A percentile compares a stretch with the other conserved stretches of the same genome.
These are phyloP conservation scores for Akabosia matsudoensis DNA, from an alignment of 1,140 invertebrate species.

Conservation along the genomic window DNA sequence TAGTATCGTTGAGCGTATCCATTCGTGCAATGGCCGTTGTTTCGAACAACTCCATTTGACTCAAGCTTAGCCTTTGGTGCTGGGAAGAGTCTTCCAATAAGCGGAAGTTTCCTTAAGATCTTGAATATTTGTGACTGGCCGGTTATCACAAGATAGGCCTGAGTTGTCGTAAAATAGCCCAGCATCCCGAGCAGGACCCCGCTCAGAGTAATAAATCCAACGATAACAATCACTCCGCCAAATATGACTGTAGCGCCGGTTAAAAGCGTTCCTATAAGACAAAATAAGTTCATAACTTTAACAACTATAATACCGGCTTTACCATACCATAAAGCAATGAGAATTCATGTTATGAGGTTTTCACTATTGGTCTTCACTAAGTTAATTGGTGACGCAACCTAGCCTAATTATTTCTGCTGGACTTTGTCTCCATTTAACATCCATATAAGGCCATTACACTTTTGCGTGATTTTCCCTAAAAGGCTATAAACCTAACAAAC, in stretches of 20 bases:
- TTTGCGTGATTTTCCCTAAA: no score
- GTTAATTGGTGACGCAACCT: no score
- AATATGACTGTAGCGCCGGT: conserved; percentile 36
- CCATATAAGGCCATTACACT: no score
- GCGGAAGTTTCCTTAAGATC: background rate
- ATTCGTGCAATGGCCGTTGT: background rate
- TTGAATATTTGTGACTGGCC: background rate
- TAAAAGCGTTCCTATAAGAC: conserved; percentile 37
- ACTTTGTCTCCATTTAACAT: no score
- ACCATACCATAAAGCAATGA: no score
- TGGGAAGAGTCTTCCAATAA: conserved; percentile 8
- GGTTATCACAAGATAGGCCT: conserved; percentile 23
- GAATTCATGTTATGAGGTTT: no score
- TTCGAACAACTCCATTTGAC: background rate
- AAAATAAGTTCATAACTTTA: conserved; percentile 6
- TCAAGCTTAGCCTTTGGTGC: background rate
- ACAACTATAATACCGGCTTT: no score
- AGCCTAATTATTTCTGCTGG: no score
- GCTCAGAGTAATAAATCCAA: conserved; percentile 31
- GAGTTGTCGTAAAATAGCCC: conserved; percentile 25
- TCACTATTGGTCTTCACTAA: no score
- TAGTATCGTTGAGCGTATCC: background rate
- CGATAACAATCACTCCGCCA: conserved; percentile 29
- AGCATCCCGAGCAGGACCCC: conserved; percentile 10
- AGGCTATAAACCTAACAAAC: no score